Base-by-base conservation (phyloP, 1,140 invertebrate species). In the Heliconius congener region DNA sequence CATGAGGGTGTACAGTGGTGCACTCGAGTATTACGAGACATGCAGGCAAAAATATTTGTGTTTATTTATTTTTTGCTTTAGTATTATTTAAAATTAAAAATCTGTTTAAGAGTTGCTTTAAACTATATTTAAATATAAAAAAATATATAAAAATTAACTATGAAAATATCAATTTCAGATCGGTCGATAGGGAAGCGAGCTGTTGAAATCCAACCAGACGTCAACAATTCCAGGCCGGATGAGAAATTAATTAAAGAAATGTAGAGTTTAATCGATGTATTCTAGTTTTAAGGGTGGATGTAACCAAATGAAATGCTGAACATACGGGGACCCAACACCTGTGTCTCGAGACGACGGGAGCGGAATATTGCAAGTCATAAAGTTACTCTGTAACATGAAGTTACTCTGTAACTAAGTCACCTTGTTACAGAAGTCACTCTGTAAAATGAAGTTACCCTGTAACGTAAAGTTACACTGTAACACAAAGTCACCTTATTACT, bases 321-420 rank as follows among this genome's bases (percentile, higher is more conserved):
- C 57, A 66, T 66, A 66, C 57, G 57, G 57, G 57, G 57, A 27
- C 57, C 57, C 11, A 66, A 66, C 57, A 66, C 3, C 57, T 66
- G 57, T 66, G 57, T 66, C 60, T 30, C 60, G 60, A 66, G 60
- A 27, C 8, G 60, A 66, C 60, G 60, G 60, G 60, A 66, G 23
- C 60, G 11, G 60, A 16, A 13, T 27, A 66, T 11, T 66, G 60
- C 11, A 27, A 30, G 3, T 13, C 11, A 30, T 66, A 66, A 66
- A 66, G 60, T 27, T 66, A 66, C 60, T 13, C 23, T 27, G 23
- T 66, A 66, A 66, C 3, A 27, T 27, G 23, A 27, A 60, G 23
- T 27, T 60, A 27, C 55, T 8, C 55, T 8, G 55, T 57, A 57
- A 57, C 50, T 18, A n/a, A 57, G 55, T 57, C n/a, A 57, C 55